phyloP scores from a whole-genome alignment of 2,888 invertebrate species.

The Dyspetes luteomarginatus region DNA sequence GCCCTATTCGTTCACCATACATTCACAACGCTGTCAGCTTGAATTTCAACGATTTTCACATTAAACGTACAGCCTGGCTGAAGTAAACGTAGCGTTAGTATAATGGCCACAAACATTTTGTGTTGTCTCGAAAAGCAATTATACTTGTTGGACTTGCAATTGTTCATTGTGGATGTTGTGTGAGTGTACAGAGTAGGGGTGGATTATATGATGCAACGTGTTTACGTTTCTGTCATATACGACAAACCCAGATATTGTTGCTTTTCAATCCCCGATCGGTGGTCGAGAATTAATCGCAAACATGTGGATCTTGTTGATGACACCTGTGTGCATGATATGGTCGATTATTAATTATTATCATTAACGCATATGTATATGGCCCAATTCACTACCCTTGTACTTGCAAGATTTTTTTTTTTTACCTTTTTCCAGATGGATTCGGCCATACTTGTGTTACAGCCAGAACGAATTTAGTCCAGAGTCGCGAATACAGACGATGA shows the following conservation, averaged over 20 bases:
- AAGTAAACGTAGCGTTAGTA: background rate
- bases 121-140: conserved; percentile 13
- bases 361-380: too few species aligned
- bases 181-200: background rate
- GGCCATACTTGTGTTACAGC: too few species aligned
- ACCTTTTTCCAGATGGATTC: too few species aligned
- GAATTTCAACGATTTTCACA: background rate
- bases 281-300: background rate
- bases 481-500: too few species aligned
- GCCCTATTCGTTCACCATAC: conserved; percentile 46
- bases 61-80: conserved; percentile 4
- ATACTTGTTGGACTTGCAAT: background rate
- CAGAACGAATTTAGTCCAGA: too few species aligned
- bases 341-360: too few species aligned
- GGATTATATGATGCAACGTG: background rate
- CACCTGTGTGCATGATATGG: too few species aligned
- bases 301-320: background rate
- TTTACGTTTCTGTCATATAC: background rate
- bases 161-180: background rate
- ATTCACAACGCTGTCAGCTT: background rate
- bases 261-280: background rate
- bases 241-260: background rate
- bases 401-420: too few species aligned
- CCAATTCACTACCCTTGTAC: too few species aligned
- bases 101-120: conserved; percentile 10